Evolutionary conservation across 2,797 vertebrate species (phyloP).

Genomic region (Sorex maritimensis): DNA sequence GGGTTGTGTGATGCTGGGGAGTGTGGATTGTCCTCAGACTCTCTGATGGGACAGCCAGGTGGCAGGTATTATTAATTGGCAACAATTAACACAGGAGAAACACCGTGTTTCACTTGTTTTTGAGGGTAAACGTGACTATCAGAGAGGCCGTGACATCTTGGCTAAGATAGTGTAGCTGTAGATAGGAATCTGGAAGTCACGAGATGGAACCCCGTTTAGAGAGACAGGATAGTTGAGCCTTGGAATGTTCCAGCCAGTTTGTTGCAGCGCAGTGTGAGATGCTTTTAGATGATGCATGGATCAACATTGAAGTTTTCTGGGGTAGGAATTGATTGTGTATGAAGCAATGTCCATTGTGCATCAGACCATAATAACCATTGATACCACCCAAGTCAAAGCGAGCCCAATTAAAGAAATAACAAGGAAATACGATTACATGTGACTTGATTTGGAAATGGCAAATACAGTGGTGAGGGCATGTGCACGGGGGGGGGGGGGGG

Average conservation of each 20-base stretch:
- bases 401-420: conserved; percentile 55
- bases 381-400: conserved; percentile 32
- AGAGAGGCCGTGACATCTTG: too few species aligned
- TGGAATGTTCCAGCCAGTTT: not conserved
- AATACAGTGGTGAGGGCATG: not conserved
- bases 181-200: too few species aligned
- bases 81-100: too few species aligned
- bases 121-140: too few species aligned
- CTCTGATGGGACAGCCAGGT: conserved; percentile 26
- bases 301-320: not conserved
- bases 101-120: too few species aligned
- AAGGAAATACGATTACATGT: conserved; percentile 35
- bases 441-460: conserved; percentile 49
- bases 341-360: conserved; percentile 37
- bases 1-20: conserved; percentile 8
- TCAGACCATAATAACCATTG: not conserved
- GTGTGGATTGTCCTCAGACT: not conserved
- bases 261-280: not conserved
- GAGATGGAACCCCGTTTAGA: too few species aligned
- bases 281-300: not conserved
- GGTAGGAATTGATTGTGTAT: conserved; percentile 18
- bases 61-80: not conserved
- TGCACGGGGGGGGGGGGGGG: not conserved
- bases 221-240: too few species aligned
- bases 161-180: too few species aligned